These are phyloP conservation scores for Neopipo cinnamomea DNA, from an alignment of 2,113 vertebrate genomes.

Conservation along the genomic window DNA sequence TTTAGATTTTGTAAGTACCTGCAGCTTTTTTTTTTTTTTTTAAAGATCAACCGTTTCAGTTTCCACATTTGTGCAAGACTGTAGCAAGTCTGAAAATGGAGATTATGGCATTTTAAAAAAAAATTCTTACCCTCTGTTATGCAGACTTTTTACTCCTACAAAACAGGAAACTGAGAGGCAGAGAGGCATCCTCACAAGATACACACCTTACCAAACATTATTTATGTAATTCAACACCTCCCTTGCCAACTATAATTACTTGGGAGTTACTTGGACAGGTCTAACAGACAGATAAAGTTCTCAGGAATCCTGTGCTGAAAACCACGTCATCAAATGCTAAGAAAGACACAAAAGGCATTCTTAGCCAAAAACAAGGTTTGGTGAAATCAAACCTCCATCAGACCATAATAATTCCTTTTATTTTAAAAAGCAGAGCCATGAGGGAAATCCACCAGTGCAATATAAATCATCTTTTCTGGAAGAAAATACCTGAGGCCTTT, in stretches of 20 bases:
- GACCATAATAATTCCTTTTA: neutral
- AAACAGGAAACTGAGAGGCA: constrained; percentile 15
- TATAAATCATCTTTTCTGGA: neutral
- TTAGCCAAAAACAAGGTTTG: neutral
- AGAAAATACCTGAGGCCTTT: neutral
- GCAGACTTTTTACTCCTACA: neutral
- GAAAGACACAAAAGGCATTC: neutral
- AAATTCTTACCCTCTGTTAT: neutral
- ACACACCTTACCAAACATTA: neutral
- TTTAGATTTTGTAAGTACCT: neutral
- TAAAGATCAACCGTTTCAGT: neutral
- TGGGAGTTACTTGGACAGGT: neutral
- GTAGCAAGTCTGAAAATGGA: neutral
- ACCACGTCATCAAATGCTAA: neutral
- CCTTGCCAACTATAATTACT: neutral
- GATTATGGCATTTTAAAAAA: neutral
- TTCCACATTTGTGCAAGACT: neutral
- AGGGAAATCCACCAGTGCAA: neutral
- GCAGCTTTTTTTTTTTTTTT: neutral
- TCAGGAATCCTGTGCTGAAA: neutral
- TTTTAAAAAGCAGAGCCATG: neutral
- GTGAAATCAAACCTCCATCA: neutral
- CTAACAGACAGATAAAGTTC: neutral
- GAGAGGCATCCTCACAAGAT: neutral
- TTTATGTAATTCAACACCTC: neutral